Evolutionary conservation across 2,113 vertebrate genomes (phyloP), one percentile per base, ranked within the genome.

Genomic region (Sinocyclocheilus maitianheensis): DNA sequence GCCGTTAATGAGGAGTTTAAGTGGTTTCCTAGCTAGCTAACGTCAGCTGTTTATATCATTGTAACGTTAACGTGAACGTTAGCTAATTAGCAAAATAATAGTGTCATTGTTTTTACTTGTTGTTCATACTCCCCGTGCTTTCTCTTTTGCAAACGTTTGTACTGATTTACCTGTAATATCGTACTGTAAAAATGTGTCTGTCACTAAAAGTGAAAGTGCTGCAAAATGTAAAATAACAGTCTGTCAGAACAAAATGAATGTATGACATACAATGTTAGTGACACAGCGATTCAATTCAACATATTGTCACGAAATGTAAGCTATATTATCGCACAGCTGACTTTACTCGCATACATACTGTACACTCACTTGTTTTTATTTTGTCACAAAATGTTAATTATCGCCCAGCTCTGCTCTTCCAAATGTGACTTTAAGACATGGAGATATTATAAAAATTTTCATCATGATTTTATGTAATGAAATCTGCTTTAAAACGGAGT

Each of bases 31-130:
- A 30, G 22, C 8, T 81, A 30, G 60, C 79, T 67, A 81, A 81
- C 79, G 60, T 48, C 60, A 81, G n/a, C 60, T 81, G 60, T 67
- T 67, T 65, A 16, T 62, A 46, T 65, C 60, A 48, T 48, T 75
- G 72, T 46, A 46, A 43, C 40, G 40, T 43, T 43, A 43, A 69
- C 30, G 0, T 55, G 26, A 26, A 26, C 26, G 26, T 26, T 34
- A 81, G 60, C 79, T 48, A n/a, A 65, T 81, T 65, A 81, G 79
- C 79, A 81, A 63, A 43, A 46, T 46, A 81, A 43, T 18, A 18
- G 0, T 43, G 12, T 58, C 18, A 3, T 18, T 16, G 2, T 63
- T 16, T 74, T 24, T n/a, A 0, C 10, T 5, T 72, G 37, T n/a
- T n/a, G 11, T 43, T 34, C 8, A 48, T 24, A 9, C 22, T 12